These are phyloP conservation scores for Coracias cyanogaster DNA, from an alignment of 2,797 vertebrate genomes.

Conservation along the genomic window DNA sequence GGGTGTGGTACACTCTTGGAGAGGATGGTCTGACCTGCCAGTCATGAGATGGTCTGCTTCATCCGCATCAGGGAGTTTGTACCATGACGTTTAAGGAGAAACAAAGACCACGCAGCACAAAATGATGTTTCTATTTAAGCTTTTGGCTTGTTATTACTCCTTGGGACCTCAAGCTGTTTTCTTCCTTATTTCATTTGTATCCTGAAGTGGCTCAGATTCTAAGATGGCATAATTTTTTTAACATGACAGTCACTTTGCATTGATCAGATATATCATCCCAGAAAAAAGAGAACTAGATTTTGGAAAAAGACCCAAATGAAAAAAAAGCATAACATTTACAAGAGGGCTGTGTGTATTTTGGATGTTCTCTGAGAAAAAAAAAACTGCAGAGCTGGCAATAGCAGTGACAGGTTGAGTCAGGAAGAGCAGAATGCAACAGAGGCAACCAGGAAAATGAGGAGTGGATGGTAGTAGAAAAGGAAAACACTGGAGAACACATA, in stretches of 20 bases:
- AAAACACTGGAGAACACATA: neutral
- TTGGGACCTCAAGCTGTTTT: neutral
- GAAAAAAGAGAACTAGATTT: neutral
- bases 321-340: neutral
- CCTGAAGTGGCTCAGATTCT: neutral
- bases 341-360: neutral
- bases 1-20: neutral
- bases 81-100: neutral
- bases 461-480: neutral
- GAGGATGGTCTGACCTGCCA: constrained; percentile 8
- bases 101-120: neutral
- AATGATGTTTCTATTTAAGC: constrained; percentile 1
- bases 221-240: neutral
- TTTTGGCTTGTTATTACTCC: neutral
- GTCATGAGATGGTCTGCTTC: neutral
- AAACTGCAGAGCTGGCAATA: neutral
- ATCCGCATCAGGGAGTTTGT: neutral
- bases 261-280: neutral
- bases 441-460: neutral
- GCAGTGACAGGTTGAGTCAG: neutral
- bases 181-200: neutral
- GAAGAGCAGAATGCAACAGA: neutral
- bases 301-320: neutral
- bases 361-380: neutral
- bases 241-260: neutral